Base-by-base conservation (phyloP, 2,113 vertebrate genomes). In the Benthochromis sp. region DNA sequence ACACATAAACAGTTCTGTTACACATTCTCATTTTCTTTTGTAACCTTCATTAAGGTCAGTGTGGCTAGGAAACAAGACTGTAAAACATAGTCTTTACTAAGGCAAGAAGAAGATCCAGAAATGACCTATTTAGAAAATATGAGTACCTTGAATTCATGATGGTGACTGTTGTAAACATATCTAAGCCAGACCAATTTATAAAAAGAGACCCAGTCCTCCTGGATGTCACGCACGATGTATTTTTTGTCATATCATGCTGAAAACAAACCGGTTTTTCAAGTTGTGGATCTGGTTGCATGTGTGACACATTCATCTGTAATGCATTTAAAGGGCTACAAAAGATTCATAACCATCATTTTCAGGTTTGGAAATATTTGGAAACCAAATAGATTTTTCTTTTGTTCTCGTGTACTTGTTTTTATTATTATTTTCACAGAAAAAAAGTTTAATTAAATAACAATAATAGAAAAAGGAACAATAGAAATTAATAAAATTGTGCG, bases 221-320 rank as follows among this genome's bases (percentile, higher is more conserved):
- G 8, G 4, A 34, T 47, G 73, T 14, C n/a, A 36, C 16, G 9
- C 9, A 53, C 16, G 1, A 47, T 82, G 69, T 84, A 16, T 87
- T 84, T 21, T 38, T 81, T 82, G 13, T 7, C 6, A 2, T 7
- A 17, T 24, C 27, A 43, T 16, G 5, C 43, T 21, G 11, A 63
- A 38, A 21, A 8, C 11, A 86, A 88, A 90, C 88, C 29, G 34
- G 91, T 86, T 89, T 76, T 90, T 83, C 91, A 34, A 7, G 84
- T 87, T 79, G 76, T 59, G 24, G 36, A 16, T 40, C 50, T 9
- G 76, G 34, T 29, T 71, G 54, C 27, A 16, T 36, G 7, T 59
- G 2, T 50, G 13, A 45, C 40, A 83, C 16, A 31, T 21, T 16
- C 3, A 5, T 57, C 7, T 10, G 66, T 5, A 12, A 16, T n/a